Evolutionary conservation across 2,113 vertebrate species (phyloP).

Genomic region (Aramus guarauna): DNA sequence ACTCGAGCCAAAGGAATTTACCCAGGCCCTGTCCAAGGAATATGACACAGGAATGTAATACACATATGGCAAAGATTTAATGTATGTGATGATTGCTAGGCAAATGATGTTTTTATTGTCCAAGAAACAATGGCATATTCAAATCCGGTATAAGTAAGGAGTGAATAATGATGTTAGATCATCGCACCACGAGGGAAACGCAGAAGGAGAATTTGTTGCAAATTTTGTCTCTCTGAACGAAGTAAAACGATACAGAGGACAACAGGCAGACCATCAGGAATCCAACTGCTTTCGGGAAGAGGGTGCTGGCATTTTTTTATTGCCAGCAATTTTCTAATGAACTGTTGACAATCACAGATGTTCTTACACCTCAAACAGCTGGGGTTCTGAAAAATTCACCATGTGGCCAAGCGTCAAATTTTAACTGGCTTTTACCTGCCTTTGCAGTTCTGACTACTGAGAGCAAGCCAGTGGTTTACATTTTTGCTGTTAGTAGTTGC

Average conservation of each 20-base stretch:
- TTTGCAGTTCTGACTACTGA: neutral
- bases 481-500: neutral
- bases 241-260: conserved; percentile 2
- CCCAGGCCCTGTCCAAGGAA: conserved; percentile 30
- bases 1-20: conserved; percentile 44
- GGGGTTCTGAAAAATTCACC: conserved; percentile 28
- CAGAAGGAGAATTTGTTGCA: conserved; percentile 20
- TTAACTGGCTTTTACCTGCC: conserved; percentile 22
- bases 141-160: conserved; percentile 32
- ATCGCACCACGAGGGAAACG: neutral
- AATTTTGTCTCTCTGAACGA: neutral
- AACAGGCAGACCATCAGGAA: neutral
- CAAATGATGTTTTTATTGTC: conserved; percentile 50
- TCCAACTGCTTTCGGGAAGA: neutral
- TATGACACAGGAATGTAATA: conserved; percentile 39
- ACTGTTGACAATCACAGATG: conserved; percentile 56
- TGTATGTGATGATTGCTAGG: conserved; percentile 51
- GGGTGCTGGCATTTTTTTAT: conserved; percentile 28
- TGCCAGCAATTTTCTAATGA: conserved; percentile 53
- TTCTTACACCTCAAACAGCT: conserved; percentile 58
- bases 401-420: conserved; percentile 21
- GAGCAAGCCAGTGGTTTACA: neutral
- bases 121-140: conserved; percentile 61
- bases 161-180: conserved; percentile 51
- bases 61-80: conserved; percentile 62